A percentile compares a stretch with the other conserved stretches of the same genome.
Conservation (phyloP, 2,113 vertebrate species). For the Ochotona curzoniae region DNA sequence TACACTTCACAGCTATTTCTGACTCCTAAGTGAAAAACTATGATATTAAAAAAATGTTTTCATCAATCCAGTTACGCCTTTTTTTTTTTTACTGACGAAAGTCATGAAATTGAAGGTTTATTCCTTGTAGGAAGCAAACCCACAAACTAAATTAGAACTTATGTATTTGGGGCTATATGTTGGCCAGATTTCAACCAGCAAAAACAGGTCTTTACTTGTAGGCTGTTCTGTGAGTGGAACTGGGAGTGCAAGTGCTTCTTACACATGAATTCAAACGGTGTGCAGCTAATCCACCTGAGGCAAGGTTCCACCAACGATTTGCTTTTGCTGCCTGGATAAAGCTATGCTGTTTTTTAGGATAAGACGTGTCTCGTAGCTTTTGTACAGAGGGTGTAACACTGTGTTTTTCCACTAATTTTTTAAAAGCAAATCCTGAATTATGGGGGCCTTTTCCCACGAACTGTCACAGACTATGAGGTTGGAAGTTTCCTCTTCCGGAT, state of each 20-base stretch:
- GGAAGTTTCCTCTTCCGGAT: neutral
- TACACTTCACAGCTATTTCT: neutral
- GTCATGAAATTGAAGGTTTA: neutral
- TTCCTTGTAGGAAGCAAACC: neutral
- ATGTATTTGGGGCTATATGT: neutral
- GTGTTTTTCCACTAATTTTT: neutral
- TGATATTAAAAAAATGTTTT: neutral
- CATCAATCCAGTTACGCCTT: neutral
- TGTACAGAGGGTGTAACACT: neutral
- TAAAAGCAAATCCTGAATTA: neutral
- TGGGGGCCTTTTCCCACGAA: neutral
- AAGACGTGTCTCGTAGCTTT: neutral
- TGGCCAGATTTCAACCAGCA: neutral
- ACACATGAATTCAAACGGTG: slow-evolving; percentile 24
- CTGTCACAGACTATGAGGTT: neutral
- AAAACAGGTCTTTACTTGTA: slow-evolving; percentile 7
- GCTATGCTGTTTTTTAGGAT: neutral
- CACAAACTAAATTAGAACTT: neutral
- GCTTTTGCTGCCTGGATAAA: neutral
- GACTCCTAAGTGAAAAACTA: neutral
- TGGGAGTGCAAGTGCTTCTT: neutral
- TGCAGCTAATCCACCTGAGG: neutral
- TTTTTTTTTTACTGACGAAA: neutral
- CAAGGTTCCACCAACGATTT: neutral
- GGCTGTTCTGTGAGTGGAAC: neutral